phyloP scores from a whole-genome alignment of 2,113 vertebrate genomes.

The Thalassarche chlororhynchos region DNA sequence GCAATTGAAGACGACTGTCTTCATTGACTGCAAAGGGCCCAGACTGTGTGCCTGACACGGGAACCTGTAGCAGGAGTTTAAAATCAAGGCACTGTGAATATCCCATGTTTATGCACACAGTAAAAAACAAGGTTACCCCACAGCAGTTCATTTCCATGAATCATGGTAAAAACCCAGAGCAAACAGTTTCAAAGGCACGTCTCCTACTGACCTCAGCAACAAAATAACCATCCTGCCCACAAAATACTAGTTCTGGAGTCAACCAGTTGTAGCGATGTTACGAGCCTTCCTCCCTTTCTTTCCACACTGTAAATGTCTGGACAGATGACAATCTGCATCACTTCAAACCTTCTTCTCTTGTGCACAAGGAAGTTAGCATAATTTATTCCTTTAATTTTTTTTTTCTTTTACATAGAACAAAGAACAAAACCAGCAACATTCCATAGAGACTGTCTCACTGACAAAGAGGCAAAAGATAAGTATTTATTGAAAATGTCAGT shows the following conservation, averaged over 20 bases:
- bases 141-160: neutral
- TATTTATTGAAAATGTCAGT: neutral
- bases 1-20: neutral
- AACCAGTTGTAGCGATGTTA: rapidly evolving
- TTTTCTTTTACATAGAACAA: neutral
- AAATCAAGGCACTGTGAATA: neutral
- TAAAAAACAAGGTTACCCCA: neutral
- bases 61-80: rapidly evolving
- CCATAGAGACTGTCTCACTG: neutral
- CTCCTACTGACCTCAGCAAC: neutral
- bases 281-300: neutral
- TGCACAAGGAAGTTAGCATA: neutral
- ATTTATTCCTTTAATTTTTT: neutral
- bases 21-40: neutral
- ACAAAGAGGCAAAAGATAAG: neutral
- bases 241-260: neutral
- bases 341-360: neutral
- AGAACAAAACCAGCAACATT: neutral
- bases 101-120: neutral
- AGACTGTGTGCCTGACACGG: neutral
- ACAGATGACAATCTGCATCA: neutral
- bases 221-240: neutral
- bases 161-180: neutral
- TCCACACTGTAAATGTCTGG: neutral
- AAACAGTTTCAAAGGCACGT: neutral